Evolutionary conservation across 37 sponge, comb jelly and placozoan genomes (phyloP).

Genomic region (Aplysina aerophoba): DNA sequence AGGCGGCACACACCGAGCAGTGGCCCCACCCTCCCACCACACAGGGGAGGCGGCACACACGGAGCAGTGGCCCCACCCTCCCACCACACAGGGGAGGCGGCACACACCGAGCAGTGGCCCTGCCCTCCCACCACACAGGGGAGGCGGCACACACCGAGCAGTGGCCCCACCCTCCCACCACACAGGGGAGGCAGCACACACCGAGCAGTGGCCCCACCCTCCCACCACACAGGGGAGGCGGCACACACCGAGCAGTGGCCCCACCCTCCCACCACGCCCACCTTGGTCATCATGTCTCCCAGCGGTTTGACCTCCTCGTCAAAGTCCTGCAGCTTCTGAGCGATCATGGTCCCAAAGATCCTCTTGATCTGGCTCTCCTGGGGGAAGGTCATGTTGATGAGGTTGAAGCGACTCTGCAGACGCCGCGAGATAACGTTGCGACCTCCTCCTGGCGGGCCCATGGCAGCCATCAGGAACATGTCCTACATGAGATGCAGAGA

Average conservation of each 20-base stretch:
- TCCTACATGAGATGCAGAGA: conserved; percentile 46
- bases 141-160: too few species aligned
- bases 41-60: too few species aligned
- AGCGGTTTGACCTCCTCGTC: conserved; percentile 99
- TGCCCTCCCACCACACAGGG: too few species aligned
- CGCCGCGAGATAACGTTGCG: conserved; percentile 89
- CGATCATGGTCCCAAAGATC: conserved; percentile 99
- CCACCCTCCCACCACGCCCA: neutral
- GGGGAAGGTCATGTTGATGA: conserved; percentile 99
- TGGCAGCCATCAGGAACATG: conserved; percentile 96
- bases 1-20: too few species aligned
- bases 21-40: too few species aligned
- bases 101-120: too few species aligned
- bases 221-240: too few species aligned
- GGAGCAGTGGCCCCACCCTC: too few species aligned
- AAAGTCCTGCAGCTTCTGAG: conserved; percentile 99
- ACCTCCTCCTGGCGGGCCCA: conserved; percentile 99
- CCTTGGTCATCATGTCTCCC: conserved; percentile 91
- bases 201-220: neutral
- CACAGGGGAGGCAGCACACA: neutral
- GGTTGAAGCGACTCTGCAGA: conserved; percentile 93
- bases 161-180: neutral
- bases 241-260: too few species aligned
- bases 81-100: too few species aligned
- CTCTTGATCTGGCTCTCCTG: conserved; percentile 96